Base-by-base conservation (phyloP, 2,797 vertebrate genomes). In the Artibeus jamaicensis region DNA sequence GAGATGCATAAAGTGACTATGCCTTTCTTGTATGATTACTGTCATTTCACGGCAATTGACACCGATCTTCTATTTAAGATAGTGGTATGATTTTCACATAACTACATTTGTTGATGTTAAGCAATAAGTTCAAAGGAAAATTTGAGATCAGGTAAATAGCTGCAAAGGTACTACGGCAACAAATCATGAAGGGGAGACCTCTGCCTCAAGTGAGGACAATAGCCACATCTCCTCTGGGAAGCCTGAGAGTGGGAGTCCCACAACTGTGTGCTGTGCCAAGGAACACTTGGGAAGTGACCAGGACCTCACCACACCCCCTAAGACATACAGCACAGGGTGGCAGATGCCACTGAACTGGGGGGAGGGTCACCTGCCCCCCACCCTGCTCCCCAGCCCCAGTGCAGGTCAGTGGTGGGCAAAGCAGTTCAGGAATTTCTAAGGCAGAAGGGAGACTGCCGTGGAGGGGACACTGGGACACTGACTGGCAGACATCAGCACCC, bases 401-500 rank as follows among this genome's bases (percentile, higher is more conserved):
- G 71, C 55, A 91, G 70, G 65, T 24, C 44, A 24, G 32, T 34
- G n/a, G 10, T 3, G 15, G 46, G 50, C 10, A 24, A 5, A n/a
- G 22, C 53, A 1, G 7, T 2, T 42, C 0, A 10, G 65, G 42
- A 53, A 29, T 32, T 93, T 82, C 73, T 87, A 24, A 5, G 0
- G 42, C 71, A 97, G 95, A 95, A 55, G 88, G 93, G 53, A 96
- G 79, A 79, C 88, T 67, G 70, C 86, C 32, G 11, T 1, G 57
- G 92, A 55, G 88, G 89, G 55, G 21, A 57, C 39, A n/a, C 94
- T 10, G 48, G 10, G 32, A n/a, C 32, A 65, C 32, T 16, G 32
- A 79, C 97, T 78, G 94, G 93, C 88, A 93, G 93, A 82, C 9
- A 2, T 53, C 70, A 59, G 94, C 93, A 94, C 85, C 96, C 96